A percentile compares a stretch with the other conserved stretches of the same genome.
phyloP scores from a whole-genome alignment of 2,797 vertebrate genomes.

The Bryconaethiops microstoma region DNA sequence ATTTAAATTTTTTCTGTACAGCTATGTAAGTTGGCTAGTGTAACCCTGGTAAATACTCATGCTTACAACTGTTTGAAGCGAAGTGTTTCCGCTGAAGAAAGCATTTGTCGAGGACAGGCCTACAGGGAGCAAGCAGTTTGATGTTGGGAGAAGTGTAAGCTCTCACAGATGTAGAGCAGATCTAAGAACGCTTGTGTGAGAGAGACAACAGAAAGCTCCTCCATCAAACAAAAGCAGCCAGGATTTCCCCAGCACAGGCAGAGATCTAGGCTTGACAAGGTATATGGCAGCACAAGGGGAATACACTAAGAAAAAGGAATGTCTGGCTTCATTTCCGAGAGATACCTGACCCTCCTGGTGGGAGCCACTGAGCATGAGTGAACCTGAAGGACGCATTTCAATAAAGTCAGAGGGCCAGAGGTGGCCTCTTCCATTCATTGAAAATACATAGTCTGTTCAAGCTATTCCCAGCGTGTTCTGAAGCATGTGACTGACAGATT shows the following conservation, averaged over 20 bases:
- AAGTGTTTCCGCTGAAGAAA: slow-evolving; percentile 46
- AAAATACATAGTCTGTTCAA: slow-evolving; percentile 54
- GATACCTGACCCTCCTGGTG: slow-evolving; percentile 65
- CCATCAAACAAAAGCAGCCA: slow-evolving; percentile 43
- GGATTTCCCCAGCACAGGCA: slow-evolving; percentile 43
- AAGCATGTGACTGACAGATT: slow-evolving; percentile 52
- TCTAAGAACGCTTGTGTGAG: slow-evolving; percentile 53
- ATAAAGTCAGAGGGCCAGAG: slow-evolving; percentile 60
- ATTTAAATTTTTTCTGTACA: slow-evolving; percentile 21
- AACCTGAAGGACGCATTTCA: slow-evolving; percentile 67
- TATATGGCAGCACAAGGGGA: slow-evolving; percentile 39
- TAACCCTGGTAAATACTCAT: slow-evolving; percentile 31
- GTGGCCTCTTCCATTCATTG: slow-evolving; percentile 58
- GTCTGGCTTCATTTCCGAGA: slow-evolving; percentile 65
- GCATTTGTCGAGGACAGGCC: slow-evolving; percentile 57
- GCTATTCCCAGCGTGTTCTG: slow-evolving; percentile 36
- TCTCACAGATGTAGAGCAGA: slow-evolving; percentile 55
- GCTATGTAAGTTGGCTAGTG: slow-evolving; percentile 13
- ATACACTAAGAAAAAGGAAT: slow-evolving; percentile 48
- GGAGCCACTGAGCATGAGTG: slow-evolving; percentile 63
- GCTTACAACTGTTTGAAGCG: slow-evolving; percentile 51
- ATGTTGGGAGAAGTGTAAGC: slow-evolving; percentile 48
- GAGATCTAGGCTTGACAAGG: slow-evolving; percentile 49
- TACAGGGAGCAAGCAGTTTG: slow-evolving; percentile 45
- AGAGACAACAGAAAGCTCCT: slow-evolving; percentile 61